Conservation (phyloP, 1,140 invertebrate species). For the Chelonus insularis region DNA sequence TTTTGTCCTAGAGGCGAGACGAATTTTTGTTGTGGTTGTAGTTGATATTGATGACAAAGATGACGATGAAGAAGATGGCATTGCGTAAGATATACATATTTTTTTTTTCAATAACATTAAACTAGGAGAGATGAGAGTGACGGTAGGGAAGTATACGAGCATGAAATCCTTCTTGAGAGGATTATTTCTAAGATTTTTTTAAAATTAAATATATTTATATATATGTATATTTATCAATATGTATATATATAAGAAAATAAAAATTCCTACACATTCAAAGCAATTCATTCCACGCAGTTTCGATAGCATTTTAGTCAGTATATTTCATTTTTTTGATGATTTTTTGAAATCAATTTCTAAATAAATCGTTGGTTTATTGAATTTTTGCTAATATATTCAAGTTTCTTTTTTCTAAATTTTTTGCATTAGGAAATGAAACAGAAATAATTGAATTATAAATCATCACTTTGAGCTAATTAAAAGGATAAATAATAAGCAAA, state of each 20-base stretch:
- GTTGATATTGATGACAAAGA: slow-evolving; percentile 37
- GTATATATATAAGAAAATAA: slow-evolving; percentile 48
- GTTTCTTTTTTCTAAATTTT: too few relatives aligned
- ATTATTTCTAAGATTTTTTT: slow-evolving; percentile 5
- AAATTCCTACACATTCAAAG: slow-evolving; percentile 58
- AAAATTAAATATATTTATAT: slow-evolving; percentile 28
- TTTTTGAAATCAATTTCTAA: too few relatives aligned
- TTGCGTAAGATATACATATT: slow-evolving; percentile 24
- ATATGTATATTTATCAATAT: slow-evolving; percentile 11
- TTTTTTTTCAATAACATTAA: slow-evolving; percentile 8
- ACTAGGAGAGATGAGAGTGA: slow-evolving; percentile 27
- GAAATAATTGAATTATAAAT: too few relatives aligned
- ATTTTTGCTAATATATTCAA: too few relatives aligned
- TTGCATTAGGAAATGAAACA: too few relatives aligned
- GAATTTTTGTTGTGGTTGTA: slow-evolving; percentile 36
- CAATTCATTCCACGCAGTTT: slow-evolving; percentile 57
- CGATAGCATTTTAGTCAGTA: slow-evolving; percentile 30
- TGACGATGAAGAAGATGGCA: slow-evolving; percentile 34
- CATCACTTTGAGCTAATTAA: neutral
- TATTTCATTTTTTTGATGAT: slow-evolving; percentile 8
- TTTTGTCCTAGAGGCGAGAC: slow-evolving; percentile 42
- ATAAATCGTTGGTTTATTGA: too few relatives aligned
- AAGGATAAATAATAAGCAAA: neutral
- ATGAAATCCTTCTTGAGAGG: slow-evolving; percentile 15
- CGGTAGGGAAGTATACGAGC: slow-evolving; percentile 32